Evolutionary conservation across 2,888 invertebrate species (phyloP).

Genomic region (Lepetodrilus schrolli): DNA sequence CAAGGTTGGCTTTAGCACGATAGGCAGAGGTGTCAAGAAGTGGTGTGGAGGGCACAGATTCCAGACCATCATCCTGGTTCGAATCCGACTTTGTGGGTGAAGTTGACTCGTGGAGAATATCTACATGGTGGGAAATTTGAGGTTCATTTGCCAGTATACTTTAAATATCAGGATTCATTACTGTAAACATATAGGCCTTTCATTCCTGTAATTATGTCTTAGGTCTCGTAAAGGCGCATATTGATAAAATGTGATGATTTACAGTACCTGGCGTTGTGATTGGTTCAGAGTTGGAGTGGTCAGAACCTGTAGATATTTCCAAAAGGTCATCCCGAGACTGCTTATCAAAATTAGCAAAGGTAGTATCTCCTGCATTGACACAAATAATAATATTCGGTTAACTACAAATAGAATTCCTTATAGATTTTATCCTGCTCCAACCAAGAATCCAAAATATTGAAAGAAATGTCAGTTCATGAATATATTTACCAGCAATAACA

Average conservation of each 20-base stretch:
- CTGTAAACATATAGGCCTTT: background rate
- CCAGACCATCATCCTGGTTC: slow-evolving; percentile 36
- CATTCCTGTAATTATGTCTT: background rate
- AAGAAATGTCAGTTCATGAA: no score
- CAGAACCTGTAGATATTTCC: slow-evolving; percentile 46
- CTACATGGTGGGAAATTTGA: background rate
- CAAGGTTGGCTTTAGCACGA: slow-evolving; percentile 89
- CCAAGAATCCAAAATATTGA: no score
- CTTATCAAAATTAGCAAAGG: no score
- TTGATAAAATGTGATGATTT: background rate
- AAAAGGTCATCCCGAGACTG: slow-evolving; percentile 41
- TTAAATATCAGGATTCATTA: background rate
- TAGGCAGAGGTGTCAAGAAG: slow-evolving; percentile 90
- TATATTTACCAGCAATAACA: no score
- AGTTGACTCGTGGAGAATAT: slow-evolving; percentile 24
- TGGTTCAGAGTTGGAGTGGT: slow-evolving; percentile 39
- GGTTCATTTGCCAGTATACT: background rate
- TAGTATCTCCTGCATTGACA: no score
- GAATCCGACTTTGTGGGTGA: background rate
- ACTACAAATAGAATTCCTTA: no score
- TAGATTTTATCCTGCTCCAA: no score
- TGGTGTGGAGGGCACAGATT: slow-evolving; percentile 85
- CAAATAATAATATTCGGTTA: no score
- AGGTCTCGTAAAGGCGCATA: background rate
- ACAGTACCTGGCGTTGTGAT: slow-evolving; percentile 44